These are phyloP conservation scores for Hipparchia sbordonii DNA, from an alignment of 2,888 invertebrate genomes.

Conservation along the genomic window DNA sequence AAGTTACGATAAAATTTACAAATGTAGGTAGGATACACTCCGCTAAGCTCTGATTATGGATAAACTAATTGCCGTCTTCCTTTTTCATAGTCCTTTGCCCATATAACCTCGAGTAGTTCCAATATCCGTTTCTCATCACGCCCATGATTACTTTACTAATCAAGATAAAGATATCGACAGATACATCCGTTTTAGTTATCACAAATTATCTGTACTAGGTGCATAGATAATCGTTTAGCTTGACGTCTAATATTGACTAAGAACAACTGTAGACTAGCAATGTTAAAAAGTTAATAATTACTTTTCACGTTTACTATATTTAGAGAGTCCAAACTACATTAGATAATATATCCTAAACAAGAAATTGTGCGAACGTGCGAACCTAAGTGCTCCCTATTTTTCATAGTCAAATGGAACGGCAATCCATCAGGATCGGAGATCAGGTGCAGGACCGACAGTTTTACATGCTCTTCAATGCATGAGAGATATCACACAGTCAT, in stretches of 20 bases:
- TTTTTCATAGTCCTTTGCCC: slow-evolving; percentile 46
- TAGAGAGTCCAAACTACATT: background rate
- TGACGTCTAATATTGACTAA: background rate
- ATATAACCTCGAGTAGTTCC: slow-evolving; percentile 41
- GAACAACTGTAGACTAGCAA: background rate
- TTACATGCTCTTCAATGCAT: too few relatives aligned
- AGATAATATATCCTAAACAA: too few relatives aligned
- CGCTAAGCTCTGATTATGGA: background rate
- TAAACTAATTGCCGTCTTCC: slow-evolving; percentile 33
- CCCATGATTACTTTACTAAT: slow-evolving; percentile 64
- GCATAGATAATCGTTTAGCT: background rate
- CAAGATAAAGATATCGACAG: slow-evolving; percentile 62
- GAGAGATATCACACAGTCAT: too few relatives aligned
- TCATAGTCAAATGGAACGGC: too few relatives aligned
- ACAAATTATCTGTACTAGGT: background rate
- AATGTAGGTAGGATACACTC: background rate
- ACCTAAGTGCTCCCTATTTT: too few relatives aligned
- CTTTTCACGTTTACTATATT: background rate
- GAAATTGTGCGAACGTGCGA: too few relatives aligned
- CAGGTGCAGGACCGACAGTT: too few relatives aligned
- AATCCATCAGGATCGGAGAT: too few relatives aligned
- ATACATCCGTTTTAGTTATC: slow-evolving; percentile 60
- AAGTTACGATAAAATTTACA: background rate
- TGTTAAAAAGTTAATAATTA: background rate
- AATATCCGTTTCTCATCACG: slow-evolving; percentile 61